Evolutionary conservation across 2,113 vertebrate species (phyloP).

Genomic region (Sarotherodon lohbergeri): DNA sequence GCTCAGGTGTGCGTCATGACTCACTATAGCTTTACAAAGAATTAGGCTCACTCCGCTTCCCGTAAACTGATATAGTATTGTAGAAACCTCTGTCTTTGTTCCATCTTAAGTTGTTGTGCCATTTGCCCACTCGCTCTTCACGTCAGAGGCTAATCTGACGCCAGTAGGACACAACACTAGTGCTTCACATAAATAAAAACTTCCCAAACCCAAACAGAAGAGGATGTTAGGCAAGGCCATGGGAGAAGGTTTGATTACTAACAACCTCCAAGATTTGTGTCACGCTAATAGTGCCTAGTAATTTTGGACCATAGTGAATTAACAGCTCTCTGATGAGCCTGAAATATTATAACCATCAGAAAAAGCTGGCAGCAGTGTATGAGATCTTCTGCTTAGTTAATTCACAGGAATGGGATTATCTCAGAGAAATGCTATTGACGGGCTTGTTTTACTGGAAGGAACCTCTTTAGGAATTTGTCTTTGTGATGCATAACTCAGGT

Average conservation of each 20-base stretch:
- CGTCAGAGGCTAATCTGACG: conserved; percentile 25
- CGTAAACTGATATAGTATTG: neutral
- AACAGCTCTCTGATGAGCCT: neutral
- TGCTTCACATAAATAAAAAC: conserved; percentile 46
- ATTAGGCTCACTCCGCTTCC: neutral
- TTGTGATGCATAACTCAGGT: conserved; percentile 29
- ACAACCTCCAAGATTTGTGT: neutral
- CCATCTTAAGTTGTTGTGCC: neutral
- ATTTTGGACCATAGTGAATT: neutral
- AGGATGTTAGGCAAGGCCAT: conserved; percentile 9
- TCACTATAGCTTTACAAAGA: neutral
- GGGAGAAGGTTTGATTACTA: neutral
- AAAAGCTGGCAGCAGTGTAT: neutral
- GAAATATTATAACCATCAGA: neutral
- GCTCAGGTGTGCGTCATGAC: neutral
- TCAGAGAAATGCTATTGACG: neutral
- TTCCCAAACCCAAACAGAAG: conserved; percentile 45
- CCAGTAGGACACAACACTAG: conserved; percentile 21
- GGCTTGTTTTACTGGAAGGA: conserved; percentile 6
- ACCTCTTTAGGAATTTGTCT: neutral
- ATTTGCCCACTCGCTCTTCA: neutral
- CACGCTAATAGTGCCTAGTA: neutral
- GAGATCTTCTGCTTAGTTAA: neutral
- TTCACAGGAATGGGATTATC: neutral
- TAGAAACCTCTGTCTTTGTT: neutral